Evolutionary conservation across 2,113 vertebrate species (phyloP).

Genomic region (Orientallactaga bullata): DNA sequence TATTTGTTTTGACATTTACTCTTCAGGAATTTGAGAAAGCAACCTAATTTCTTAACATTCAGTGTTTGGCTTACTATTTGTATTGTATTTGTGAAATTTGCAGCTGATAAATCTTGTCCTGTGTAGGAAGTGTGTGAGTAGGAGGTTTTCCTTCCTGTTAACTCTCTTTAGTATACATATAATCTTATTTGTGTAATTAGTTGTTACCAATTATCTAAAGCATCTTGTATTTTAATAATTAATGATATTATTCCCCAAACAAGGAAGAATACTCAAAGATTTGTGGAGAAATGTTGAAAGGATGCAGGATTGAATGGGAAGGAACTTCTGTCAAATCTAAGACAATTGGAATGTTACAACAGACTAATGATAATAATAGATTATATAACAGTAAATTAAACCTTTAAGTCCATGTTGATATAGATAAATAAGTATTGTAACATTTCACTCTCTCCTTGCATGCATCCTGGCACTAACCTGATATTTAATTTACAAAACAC

Average conservation of each 20-base stretch:
- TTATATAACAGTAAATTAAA: not conserved
- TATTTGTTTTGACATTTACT: not conserved
- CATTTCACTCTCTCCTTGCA: too few relatives aligned
- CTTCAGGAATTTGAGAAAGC: not conserved
- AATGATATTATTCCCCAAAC: not conserved
- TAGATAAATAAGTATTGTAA: not conserved
- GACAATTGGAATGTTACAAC: not conserved
- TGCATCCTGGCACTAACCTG: not conserved
- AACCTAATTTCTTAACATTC: not conserved
- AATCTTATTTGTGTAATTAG: not conserved
- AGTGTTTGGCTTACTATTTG: not conserved
- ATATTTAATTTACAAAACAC: not conserved
- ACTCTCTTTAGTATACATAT: not conserved
- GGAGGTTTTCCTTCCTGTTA: not conserved
- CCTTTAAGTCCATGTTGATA: not conserved
- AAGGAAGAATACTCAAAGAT: not conserved
- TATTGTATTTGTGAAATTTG: slow-evolving; percentile 9
- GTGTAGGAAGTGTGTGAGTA: not conserved
- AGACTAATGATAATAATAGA: not conserved
- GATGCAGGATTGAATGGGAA: not conserved
- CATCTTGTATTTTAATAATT: slow-evolving; percentile 41
- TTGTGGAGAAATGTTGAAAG: slow-evolving; percentile 39
- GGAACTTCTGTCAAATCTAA: not conserved
- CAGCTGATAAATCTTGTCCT: not conserved
- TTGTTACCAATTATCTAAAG: not conserved